Conservation (phyloP, 92 coral and sea anemone genomes). For the Phenganax marumi region DNA sequence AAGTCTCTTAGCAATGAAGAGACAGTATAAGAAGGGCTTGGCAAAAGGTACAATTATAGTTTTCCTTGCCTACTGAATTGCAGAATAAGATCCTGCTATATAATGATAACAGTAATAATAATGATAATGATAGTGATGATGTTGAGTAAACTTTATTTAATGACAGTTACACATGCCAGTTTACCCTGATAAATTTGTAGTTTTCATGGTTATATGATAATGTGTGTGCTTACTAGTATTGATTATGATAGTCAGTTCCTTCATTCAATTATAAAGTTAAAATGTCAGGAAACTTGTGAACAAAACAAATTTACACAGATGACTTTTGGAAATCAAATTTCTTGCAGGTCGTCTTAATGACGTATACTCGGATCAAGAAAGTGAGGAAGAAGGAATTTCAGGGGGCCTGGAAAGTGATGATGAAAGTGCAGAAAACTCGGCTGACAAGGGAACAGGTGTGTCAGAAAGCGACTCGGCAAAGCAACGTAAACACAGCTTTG, state of each 20-base stretch:
- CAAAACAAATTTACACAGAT: too few relatives aligned
- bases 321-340: background rate
- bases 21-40: constrained; percentile 81
- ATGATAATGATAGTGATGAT: too few relatives aligned
- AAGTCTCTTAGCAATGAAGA: constrained; percentile 87
- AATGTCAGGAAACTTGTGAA: too few relatives aligned
- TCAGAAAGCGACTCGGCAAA: constrained; percentile 61
- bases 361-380: constrained; percentile 75
- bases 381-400: constrained; percentile 61
- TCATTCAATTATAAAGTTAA: too few relatives aligned
- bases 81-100: too few relatives aligned
- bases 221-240: too few relatives aligned
- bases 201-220: too few relatives aligned
- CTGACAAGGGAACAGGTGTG: constrained; percentile 75
- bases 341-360: constrained; percentile 57
- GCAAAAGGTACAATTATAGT: constrained; percentile 70
- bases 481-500: constrained; percentile 65
- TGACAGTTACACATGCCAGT: too few relatives aligned
- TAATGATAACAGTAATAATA: too few relatives aligned
- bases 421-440: constrained; percentile 66
- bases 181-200: too few relatives aligned
- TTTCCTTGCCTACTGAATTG: background rate
- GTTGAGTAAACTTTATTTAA: too few relatives aligned
- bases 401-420: constrained; percentile 95
- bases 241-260: too few relatives aligned